A percentile compares a stretch with the other conserved stretches of the same genome.
Conservation (phyloP, 1,140 invertebrate species). For the Tribolium madens region DNA sequence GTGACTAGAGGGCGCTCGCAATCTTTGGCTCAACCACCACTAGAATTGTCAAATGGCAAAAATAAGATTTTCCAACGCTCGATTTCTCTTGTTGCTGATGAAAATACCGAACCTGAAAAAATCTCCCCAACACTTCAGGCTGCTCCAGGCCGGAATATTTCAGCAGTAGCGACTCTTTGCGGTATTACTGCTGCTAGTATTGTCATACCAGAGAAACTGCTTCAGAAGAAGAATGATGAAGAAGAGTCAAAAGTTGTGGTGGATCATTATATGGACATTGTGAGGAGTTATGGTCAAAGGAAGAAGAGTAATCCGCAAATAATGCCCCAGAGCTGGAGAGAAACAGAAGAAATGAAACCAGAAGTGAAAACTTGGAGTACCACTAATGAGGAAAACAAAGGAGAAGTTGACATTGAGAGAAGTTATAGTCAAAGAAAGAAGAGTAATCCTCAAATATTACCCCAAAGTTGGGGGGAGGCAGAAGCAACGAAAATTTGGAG, state of each 20-base stretch:
- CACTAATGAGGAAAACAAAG: neutral
- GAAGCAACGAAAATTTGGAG: neutral
- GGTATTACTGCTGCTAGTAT: conserved; percentile 63
- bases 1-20: conserved; percentile 27
- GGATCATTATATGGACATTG: conserved; percentile 85
- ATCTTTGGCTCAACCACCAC: neutral
- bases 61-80: conserved; percentile 28
- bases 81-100: conserved; percentile 35
- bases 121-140: conserved; percentile 21
- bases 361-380: neutral
- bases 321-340: neutral
- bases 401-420: neutral
- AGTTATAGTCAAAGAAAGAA: neutral
- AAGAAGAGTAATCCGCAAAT: conserved; percentile 61
- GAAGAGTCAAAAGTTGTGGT: conserved; percentile 78
- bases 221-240: conserved; percentile 61
- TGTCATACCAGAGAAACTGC: conserved; percentile 58
- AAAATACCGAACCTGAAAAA: conserved; percentile 29
- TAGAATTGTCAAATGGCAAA: neutral
- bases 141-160: conserved; percentile 26
- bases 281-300: conserved; percentile 73
- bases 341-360: neutral
- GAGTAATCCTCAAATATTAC: too few species aligned
- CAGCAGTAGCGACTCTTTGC: conserved; percentile 56
- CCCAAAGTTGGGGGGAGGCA: neutral